A percentile compares a stretch with the other conserved stretches of the same genome.
These are phyloP conservation scores for Gopherus flavomarginatus DNA, from an alignment of 2,113 vertebrate genomes.

Conservation along the genomic window DNA sequence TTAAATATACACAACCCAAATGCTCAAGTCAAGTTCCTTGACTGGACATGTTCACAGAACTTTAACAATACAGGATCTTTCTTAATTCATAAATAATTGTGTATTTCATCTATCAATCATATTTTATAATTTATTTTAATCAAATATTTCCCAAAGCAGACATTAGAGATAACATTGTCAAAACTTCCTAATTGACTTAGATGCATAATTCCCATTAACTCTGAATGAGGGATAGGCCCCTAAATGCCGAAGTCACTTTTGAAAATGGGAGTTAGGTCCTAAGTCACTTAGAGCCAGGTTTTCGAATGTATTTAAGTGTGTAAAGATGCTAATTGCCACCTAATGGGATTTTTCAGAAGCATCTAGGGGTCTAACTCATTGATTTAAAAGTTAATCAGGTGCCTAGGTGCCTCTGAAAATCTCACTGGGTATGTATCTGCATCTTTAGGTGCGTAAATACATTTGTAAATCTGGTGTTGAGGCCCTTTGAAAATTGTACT, in stretches of 20 bases:
- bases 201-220: neutral
- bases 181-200: fast-evolving
- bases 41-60: neutral
- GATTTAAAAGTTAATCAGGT: neutral
- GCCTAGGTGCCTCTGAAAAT: neutral
- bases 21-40: neutral
- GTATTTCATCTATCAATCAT: neutral
- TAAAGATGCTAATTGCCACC: neutral
- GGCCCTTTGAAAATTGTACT: neutral
- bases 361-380: neutral
- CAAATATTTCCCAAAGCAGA: neutral
- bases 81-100: neutral
- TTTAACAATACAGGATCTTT: neutral
- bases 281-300: neutral
- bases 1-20: neutral
- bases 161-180: neutral
- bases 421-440: neutral
- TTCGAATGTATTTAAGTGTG: neutral
- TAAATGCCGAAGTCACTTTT: fast-evolving
- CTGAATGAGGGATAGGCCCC: neutral
- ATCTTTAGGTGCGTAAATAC: neutral
- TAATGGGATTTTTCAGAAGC: neutral
- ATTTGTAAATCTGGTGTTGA: fast-evolving
- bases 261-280: fast-evolving
- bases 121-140: neutral